Base-by-base conservation (phyloP, 2,888 invertebrate species). In the Lasioglossum leucozonium region DNA sequence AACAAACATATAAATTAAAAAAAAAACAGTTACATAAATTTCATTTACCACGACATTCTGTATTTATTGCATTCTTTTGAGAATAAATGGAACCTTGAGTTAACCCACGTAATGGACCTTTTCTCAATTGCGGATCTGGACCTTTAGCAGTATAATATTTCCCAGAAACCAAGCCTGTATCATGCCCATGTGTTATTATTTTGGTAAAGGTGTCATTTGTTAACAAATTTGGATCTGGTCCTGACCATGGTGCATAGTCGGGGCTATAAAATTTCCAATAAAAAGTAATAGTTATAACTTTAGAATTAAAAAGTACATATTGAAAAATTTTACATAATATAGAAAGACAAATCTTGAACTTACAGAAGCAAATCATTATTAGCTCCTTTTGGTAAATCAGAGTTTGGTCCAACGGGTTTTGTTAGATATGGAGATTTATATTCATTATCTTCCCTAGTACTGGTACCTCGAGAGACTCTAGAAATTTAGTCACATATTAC, bases 201-300 rank as follows among this genome's bases (percentile, higher is more conserved):
- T 90, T 93, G 30, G 87, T 75, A 65, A 91, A 91, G 34, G 89
- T 82, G 75, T 93, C 92, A 84, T 93, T 93, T 42, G 95, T 94
- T 11, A 96, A 95, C 26, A 97, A 95, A 74, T 96, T 96, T 0
- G 97, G 96, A 94, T 98, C 97, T 0, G 98, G 97, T 0, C 98
- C 98, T 88, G 97, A 97, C 98, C 98, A 98, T 6, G 98, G 97
- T 74, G 98, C 96, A 93, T 98, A 98, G 93, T 98, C 98, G 87
- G 97, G 97, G 82, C 98, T 98, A 93, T 78, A 95, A 92, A n/a
- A 78, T 58, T 73, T 67, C 1, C 18, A 30, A 47, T 40, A 26
- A 69, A 16, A 47, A 65, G 40, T 16, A 5, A 55, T 51, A 62
- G 26, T 76, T 44, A 44, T 26, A 34, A 65, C 18, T 16, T 44